Conservation (phyloP, 2,888 invertebrate genomes). For the Standfussiana lucernea region DNA sequence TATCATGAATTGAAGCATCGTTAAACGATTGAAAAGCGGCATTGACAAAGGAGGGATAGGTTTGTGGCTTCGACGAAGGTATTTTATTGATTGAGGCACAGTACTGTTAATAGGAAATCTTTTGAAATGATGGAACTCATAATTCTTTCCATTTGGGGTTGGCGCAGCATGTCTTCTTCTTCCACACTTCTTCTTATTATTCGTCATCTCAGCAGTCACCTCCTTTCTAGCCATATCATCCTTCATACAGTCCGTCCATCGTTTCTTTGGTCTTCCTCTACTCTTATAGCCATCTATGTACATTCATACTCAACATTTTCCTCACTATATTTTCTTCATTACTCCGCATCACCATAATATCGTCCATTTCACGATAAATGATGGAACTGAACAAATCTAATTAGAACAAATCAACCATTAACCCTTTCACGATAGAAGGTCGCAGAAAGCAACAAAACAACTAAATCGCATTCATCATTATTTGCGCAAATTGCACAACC, state of each 20-base stretch:
- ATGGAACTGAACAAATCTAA: neutral
- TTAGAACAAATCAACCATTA: constrained; percentile 20
- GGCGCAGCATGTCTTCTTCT: no score
- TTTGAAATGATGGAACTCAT: neutral
- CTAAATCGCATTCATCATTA: constrained; percentile 44
- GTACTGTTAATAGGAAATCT: neutral
- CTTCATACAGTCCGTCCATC: no score
- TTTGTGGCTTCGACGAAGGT: neutral
- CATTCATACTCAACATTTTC: no score
- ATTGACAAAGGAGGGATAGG: neutral
- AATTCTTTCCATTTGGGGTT: no score
- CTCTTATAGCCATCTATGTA: no score
- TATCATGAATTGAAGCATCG: neutral
- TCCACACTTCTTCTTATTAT: no score
- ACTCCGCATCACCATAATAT: no score
- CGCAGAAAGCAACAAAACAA: constrained; percentile 37
- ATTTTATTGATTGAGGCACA: neutral
- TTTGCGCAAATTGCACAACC: constrained; percentile 63
- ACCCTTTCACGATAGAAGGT: constrained; percentile 12
- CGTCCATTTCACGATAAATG: no score
- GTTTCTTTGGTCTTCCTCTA: no score
- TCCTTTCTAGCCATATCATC: no score
- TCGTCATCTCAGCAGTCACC: no score
- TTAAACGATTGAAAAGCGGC: neutral
- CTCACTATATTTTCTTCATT: no score